Evolutionary conservation across 2,888 invertebrate genomes (phyloP).

Genomic region (Drosophila paracracens): DNA sequence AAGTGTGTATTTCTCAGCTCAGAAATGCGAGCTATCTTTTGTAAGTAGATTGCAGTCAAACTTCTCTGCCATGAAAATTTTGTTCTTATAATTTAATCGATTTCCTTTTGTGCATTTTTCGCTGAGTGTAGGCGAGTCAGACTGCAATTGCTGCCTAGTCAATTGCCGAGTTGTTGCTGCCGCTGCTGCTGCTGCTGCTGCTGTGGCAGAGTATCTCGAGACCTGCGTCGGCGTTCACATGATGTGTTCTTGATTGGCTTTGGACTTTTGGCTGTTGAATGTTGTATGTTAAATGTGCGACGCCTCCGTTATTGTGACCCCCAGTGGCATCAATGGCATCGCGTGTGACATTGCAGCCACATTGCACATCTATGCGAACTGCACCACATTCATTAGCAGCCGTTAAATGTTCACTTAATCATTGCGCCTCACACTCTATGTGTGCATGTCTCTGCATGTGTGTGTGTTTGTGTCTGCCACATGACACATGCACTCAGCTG

Average conservation of each 20-base stretch:
- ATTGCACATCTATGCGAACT: slow-evolving; percentile 52
- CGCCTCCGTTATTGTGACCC: slow-evolving; percentile 73
- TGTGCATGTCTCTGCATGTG: not conserved
- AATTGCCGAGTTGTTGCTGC: slow-evolving; percentile 44
- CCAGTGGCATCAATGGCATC: slow-evolving; percentile 64
- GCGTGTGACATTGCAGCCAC: slow-evolving; percentile 74
- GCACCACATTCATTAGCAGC: slow-evolving; percentile 80
- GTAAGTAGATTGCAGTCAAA: not conserved
- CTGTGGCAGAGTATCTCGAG: slow-evolving; percentile 24
- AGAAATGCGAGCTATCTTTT: not conserved
- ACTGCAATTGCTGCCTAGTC: slow-evolving; percentile 35
- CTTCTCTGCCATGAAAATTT: not conserved
- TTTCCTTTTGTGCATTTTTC: not conserved
- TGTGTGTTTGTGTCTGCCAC: slow-evolving; percentile 23
- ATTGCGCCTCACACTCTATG: slow-evolving; percentile 42
- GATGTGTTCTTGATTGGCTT: slow-evolving; percentile 62
- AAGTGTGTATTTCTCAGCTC: too few relatives aligned
- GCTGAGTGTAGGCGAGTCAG: slow-evolving; percentile 20
- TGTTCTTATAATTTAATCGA: too few relatives aligned
- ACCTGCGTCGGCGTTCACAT: slow-evolving; percentile 41
- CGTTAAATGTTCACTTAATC: slow-evolving; percentile 80
- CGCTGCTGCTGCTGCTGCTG: slow-evolving; percentile 28
- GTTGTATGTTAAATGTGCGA: slow-evolving; percentile 20
- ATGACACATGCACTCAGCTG: slow-evolving; percentile 52
- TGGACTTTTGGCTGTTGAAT: slow-evolving; percentile 16